Evolutionary conservation across 1,140 invertebrate genomes (phyloP).

Genomic region (Drosophila ficusphila): DNA sequence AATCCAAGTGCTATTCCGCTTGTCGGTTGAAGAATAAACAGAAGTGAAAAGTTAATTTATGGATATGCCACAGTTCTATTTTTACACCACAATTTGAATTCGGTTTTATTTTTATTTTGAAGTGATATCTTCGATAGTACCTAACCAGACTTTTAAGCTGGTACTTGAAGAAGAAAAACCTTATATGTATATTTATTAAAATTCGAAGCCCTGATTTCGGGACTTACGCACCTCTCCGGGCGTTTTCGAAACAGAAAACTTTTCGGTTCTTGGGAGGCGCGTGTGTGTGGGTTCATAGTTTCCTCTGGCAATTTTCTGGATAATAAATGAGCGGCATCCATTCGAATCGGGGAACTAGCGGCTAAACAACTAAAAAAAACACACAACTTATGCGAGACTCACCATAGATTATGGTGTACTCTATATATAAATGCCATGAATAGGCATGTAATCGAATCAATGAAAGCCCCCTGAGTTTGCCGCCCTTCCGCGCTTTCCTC

Average conservation of each 20-base stretch:
- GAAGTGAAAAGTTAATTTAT: background rate
- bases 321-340: constrained; percentile 43
- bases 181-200: background rate
- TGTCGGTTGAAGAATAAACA: background rate
- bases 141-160: no score
- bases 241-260: constrained; percentile 34
- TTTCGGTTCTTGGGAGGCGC: constrained; percentile 14
- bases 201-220: constrained; percentile 33
- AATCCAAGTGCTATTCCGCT: background rate
- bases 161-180: no score
- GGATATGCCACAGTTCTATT: background rate
- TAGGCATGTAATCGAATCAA: constrained; percentile 11
- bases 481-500: background rate
- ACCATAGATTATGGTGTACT: constrained; percentile 5
- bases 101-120: background rate
- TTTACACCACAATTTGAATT: background rate
- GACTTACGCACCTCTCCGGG: constrained; percentile 17
- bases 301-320: constrained; percentile 35
- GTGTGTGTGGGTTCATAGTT: constrained; percentile 13
- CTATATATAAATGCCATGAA: background rate
- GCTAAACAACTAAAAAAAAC: constrained; percentile 5
- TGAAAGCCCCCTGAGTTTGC: no score
- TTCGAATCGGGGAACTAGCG: constrained; percentile 1
- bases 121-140: background rate
- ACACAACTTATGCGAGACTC: constrained; percentile 9